phyloP scores from a whole-genome alignment of 2,113 vertebrate genomes.

The Eulacestoma nigropectus region DNA sequence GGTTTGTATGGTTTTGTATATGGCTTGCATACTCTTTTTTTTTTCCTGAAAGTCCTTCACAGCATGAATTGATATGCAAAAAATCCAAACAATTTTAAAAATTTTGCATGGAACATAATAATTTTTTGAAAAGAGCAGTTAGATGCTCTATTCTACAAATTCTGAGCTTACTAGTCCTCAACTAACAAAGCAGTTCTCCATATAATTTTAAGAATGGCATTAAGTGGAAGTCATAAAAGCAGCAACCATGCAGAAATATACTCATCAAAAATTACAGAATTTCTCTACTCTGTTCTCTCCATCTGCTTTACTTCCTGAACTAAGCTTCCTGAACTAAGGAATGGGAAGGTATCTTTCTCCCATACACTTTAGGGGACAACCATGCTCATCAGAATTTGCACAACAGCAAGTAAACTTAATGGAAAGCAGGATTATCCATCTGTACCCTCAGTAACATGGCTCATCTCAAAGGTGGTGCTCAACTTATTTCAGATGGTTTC shows the following conservation, averaged over 20 bases:
- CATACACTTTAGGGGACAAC: neutral
- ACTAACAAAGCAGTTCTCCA: neutral
- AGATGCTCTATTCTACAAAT: neutral
- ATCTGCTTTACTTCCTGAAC: neutral
- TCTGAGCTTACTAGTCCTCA: neutral
- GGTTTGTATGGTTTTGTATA: neutral
- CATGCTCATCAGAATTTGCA: neutral
- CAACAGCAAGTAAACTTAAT: neutral
- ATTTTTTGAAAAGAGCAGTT: neutral
- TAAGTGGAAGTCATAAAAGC: neutral
- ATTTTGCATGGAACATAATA: neutral
- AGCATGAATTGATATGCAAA: neutral
- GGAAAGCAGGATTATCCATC: neutral
- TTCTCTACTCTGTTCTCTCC: neutral
- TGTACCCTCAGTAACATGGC: neutral
- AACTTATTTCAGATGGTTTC: neutral
- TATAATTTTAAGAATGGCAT: neutral
- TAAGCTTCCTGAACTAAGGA: neutral
- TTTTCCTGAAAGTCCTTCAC: neutral
- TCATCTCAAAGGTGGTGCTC: neutral
- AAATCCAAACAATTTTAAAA: neutral
- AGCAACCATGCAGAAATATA: neutral
- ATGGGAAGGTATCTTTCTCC: neutral
- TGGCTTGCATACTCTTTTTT: neutral
- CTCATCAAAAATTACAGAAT: neutral